Conservation (phyloP, 2,888 invertebrate species). For the Tineola bisselliella region DNA sequence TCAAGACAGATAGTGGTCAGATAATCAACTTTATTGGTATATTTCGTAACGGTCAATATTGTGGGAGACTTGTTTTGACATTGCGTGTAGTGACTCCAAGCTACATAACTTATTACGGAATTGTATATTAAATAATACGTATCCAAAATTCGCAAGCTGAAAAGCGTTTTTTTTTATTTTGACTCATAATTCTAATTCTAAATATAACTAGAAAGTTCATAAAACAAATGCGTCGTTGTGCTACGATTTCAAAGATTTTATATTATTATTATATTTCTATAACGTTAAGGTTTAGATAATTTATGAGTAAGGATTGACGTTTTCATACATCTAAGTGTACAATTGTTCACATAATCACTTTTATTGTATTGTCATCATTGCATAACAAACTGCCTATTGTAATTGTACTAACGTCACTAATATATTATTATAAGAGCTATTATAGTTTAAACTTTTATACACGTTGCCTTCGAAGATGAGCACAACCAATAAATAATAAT, state of each 20-base stretch:
- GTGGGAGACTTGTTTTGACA: not conserved
- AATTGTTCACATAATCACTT: not conserved
- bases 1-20: not conserved
- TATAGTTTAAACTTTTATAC: not conserved
- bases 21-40: not conserved
- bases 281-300: not conserved
- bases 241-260: no score
- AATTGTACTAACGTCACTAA: not conserved
- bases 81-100: not conserved
- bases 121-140: not conserved
- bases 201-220: no score
- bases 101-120: not conserved
- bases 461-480: no score
- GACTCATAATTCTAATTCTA: no score
- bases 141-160: no score
- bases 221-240: no score
- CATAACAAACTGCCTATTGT: conserved; percentile 4
- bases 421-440: not conserved
- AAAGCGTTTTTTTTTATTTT: no score
- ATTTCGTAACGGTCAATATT: not conserved
- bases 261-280: not conserved
- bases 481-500: no score
- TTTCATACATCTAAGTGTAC: not conserved
- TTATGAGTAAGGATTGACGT: not conserved
- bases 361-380: not conserved